These are phyloP conservation scores for Micromys minutus DNA, from an alignment of 2,113 vertebrate species.

Conservation along the genomic window DNA sequence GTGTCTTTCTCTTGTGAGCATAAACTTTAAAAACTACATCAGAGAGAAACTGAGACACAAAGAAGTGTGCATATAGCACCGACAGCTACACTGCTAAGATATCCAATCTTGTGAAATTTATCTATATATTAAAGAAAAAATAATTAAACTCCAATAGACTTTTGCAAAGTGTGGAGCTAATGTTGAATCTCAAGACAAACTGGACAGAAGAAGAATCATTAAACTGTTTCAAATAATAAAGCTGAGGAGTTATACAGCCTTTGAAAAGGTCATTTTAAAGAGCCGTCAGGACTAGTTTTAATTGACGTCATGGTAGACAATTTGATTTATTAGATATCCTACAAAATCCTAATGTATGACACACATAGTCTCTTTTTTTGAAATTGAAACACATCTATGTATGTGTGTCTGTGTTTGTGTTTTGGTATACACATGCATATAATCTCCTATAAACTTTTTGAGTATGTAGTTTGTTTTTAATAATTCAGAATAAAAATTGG, in stretches of 20 bases:
- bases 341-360: background rate
- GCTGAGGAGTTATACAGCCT: background rate
- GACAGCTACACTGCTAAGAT: background rate
- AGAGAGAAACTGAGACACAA: background rate
- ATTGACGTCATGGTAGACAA: background rate
- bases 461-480: background rate
- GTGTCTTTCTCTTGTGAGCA: background rate
- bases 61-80: background rate
- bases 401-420: background rate
- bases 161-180: background rate
- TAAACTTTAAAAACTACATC: background rate
- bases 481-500: background rate
- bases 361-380: background rate
- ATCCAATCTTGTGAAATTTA: background rate
- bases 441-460: background rate
- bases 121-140: background rate
- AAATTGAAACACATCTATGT: background rate
- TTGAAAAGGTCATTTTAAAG: background rate
- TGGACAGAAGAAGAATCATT: background rate
- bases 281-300: background rate
- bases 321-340: background rate
- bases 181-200: background rate
- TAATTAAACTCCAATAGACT: background rate
- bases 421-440: background rate
- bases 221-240: background rate